phyloP scores from a whole-genome alignment of 2,113 vertebrate genomes.

The Damaliscus lunatus region DNA sequence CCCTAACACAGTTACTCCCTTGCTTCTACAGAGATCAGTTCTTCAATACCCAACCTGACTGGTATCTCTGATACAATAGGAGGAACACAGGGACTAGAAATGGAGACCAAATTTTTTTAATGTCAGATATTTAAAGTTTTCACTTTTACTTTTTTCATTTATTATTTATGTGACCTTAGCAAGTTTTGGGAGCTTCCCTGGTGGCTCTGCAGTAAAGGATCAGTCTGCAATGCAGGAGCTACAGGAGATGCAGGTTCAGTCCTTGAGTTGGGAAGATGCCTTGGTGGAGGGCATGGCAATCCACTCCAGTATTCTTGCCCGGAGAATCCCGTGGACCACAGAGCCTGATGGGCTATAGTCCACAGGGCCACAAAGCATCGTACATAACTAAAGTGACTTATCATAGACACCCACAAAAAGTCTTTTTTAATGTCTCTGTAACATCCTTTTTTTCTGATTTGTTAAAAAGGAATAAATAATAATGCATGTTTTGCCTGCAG shows the following conservation, averaged over 20 bases:
- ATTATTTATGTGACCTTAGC: not conserved
- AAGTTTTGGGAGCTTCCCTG: not conserved
- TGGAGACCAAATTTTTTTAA: not conserved
- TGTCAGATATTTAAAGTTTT: not conserved
- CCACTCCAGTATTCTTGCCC: not conserved
- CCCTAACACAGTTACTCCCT: not conserved
- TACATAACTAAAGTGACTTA: not conserved
- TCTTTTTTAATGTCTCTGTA: not conserved
- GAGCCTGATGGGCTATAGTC: not conserved
- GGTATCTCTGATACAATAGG: not conserved
- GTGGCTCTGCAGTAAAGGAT: not conserved
- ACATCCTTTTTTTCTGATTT: not conserved
- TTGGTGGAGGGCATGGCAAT: not conserved
- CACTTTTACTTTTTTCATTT: not conserved
- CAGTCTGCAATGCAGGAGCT: not conserved
- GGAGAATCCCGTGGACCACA: not conserved
- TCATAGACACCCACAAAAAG: not conserved
- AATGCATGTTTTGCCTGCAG: not conserved
- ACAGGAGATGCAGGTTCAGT: not conserved
- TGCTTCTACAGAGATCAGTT: not conserved
- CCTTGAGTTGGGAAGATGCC: not conserved
- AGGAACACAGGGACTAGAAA: not conserved
- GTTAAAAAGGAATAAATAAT: not conserved
- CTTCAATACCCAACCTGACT: not conserved
- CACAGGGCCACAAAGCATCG: not conserved